These are phyloP conservation scores for Pygoscelis antarcticus DNA, from an alignment of 2,113 vertebrate genomes.

Conservation along the genomic window DNA sequence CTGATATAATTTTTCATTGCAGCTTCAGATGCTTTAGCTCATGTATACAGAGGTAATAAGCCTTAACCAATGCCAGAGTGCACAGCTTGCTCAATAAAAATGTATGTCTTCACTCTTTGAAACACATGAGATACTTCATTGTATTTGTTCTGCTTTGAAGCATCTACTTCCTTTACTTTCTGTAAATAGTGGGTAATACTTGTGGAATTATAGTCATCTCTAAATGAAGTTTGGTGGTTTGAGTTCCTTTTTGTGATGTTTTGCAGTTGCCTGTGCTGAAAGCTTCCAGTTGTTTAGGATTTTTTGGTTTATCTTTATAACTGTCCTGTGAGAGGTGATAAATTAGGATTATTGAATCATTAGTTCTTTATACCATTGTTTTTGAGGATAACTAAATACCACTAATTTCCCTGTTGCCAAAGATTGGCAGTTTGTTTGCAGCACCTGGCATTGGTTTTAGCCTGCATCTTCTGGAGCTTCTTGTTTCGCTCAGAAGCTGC, in stretches of 20 bases:
- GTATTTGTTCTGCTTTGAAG: neutral
- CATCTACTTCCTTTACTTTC: neutral
- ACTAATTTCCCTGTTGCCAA: neutral
- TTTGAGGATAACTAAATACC: neutral
- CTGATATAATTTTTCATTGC: neutral
- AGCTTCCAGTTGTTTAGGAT: neutral
- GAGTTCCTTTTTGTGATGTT: neutral
- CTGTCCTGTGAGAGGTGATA: neutral
- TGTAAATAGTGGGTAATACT: neutral
- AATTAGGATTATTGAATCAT: neutral
- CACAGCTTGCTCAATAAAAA: neutral
- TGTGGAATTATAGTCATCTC: neutral
- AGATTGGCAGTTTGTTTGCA: neutral
- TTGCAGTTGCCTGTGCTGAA: neutral
- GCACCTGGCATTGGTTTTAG: neutral
- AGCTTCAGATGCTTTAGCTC: neutral
- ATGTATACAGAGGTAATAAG: neutral
- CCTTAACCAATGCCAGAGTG: neutral
- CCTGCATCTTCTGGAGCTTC: neutral
- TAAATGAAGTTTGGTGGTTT: neutral
- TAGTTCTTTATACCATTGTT: neutral
- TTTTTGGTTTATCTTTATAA: neutral
- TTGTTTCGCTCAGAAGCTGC: neutral
- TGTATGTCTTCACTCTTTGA: neutral
- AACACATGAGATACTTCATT: neutral